Evolutionary conservation across 2,888 invertebrate species (phyloP).

Genomic region (Ichneumoninae sp.): DNA sequence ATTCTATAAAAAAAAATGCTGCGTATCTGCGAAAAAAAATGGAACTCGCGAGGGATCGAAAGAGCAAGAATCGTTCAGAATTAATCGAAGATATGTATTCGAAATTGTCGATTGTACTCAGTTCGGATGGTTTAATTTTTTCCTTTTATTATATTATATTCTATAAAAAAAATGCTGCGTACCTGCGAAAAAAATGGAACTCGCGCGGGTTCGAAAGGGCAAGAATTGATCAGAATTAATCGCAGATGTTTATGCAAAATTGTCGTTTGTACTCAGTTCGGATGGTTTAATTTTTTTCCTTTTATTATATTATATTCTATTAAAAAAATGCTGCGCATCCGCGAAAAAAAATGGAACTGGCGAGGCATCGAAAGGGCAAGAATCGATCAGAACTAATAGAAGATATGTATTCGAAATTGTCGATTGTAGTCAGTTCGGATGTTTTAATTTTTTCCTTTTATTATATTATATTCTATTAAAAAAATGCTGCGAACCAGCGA

Average conservation of each 20-base stretch:
- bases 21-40: background rate
- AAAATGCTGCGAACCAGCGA: too few relatives aligned
- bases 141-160: too few relatives aligned
- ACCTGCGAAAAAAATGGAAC: background rate
- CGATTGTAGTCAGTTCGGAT: background rate
- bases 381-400: constrained; percentile 15
- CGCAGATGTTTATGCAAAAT: constrained; percentile 59
- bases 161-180: too few relatives aligned
- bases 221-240: constrained; percentile 11
- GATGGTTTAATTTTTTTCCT: background rate
- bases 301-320: too few relatives aligned
- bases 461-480: too few relatives aligned
- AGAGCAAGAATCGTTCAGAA: background rate
- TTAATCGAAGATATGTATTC: constrained; percentile 53
- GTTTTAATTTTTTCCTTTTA: background rate
- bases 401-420: constrained; percentile 59
- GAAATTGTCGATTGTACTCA: constrained; percentile 23
- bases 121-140: background rate
- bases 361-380: background rate
- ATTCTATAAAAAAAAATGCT: too few relatives aligned
- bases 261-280: background rate
- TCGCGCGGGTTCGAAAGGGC: constrained; percentile 7
- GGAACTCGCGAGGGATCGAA: constrained; percentile 9
- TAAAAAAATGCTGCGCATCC: too few relatives aligned
- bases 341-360: constrained; percentile 21